Conservation (phyloP, 2,113 vertebrate genomes). For the Mormoops blainvillei region DNA sequence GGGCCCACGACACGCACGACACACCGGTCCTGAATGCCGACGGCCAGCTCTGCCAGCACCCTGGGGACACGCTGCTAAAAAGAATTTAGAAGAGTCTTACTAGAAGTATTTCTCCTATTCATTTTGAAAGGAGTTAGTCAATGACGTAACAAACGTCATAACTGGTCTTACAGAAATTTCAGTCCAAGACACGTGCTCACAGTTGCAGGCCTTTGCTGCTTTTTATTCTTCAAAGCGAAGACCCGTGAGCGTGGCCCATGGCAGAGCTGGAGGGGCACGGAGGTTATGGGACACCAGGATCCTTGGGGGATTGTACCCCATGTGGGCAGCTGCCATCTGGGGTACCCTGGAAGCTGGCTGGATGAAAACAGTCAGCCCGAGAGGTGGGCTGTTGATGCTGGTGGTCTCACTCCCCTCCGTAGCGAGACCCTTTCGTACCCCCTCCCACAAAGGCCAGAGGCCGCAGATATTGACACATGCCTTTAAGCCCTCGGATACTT, state of each 20-base stretch:
- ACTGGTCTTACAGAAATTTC: not conserved
- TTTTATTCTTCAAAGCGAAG: not conserved
- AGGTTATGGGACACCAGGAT: accelerated
- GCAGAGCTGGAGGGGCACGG: accelerated
- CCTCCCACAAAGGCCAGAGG: slow-evolving; percentile 71
- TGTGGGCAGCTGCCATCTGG: not conserved
- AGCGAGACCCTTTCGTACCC: slow-evolving; percentile 29
- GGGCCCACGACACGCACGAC: accelerated
- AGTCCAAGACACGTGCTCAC: not conserved
- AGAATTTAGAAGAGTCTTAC: not conserved
- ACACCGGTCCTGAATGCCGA: accelerated
- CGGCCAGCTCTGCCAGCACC: accelerated
- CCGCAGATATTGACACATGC: slow-evolving; percentile 75
- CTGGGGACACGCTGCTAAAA: not conserved
- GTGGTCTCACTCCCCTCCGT: slow-evolving; percentile 21
- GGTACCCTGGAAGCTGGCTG: not conserved
- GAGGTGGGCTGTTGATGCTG: not conserved
- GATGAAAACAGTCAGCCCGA: not conserved
- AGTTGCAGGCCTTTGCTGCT: not conserved
- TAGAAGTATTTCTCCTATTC: not conserved
- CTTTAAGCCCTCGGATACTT: slow-evolving; percentile 81
- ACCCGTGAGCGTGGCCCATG: accelerated
- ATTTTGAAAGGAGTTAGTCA: not conserved
- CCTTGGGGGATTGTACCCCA: accelerated
- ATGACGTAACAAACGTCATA: not conserved